Base-by-base conservation (phyloP, 2,888 invertebrate species). In the Tinea pellionella region DNA sequence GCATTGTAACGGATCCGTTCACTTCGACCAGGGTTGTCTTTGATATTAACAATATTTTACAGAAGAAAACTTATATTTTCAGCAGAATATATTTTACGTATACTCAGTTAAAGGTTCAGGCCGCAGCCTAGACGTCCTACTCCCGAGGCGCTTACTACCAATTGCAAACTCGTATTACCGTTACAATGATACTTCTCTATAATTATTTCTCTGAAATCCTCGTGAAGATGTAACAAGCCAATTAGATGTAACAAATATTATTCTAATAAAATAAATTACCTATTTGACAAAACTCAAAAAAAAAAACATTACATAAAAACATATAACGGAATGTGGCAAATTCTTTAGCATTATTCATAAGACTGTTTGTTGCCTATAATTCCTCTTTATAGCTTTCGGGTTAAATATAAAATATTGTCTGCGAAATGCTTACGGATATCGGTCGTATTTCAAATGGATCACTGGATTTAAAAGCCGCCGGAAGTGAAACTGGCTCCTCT, bases 1-100 rank as follows among this genome's bases (percentile, higher is more conserved):
- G 79, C 75, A 80, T 80, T 80, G 77, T 77, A 74, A 72, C 71
- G 69, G 71, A 74, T 72, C 73, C 78, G 72, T 75, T 79, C 80
- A 78, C 80, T 77, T 59, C 41, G 42, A 59, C 59, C 41, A 42
- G 37, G 37, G 37, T 9, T 29, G 18, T 6, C 30, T 58, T 37
- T 32, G 13, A 47, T 18, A 15, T 15, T 47, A 7, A 47, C 15
- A 37, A 37, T 37, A 37, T n/a, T 9, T 9, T 37, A 37, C 9
- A 12, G 11, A 37, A 9, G 9, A 37, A 37, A 37, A 30, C n/a
- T n/a, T n/a, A 30, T 30, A 30, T 30, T n/a, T 30, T 30, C 4
- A 30, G 30, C 9, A 30, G 6, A 30, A 30, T 30, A 30, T 30
- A 30, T 30, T 30, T 30, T 30, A 30, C 6, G 30, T 30, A 30